phyloP scores from a whole-genome alignment of 2,888 invertebrate genomes.

The Leucophenga montana region DNA sequence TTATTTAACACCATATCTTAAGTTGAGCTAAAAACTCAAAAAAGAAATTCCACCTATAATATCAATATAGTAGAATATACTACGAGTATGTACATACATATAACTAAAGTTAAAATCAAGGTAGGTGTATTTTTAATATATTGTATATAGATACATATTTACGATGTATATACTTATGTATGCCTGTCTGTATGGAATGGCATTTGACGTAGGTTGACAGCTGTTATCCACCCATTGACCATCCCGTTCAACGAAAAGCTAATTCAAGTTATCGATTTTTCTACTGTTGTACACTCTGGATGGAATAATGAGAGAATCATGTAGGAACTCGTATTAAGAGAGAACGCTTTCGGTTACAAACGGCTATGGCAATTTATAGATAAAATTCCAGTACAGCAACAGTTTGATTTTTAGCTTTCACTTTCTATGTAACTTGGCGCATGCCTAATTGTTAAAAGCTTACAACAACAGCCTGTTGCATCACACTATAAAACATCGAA shows the following conservation, averaged over 20 bases:
- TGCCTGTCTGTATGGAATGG: not conserved
- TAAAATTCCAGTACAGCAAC: slow-evolving; percentile 47
- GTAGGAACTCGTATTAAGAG: too few species aligned
- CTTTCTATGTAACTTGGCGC: slow-evolving; percentile 46
- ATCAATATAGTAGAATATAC: too few species aligned
- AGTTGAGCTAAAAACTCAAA: too few species aligned
- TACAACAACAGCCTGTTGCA: slow-evolving; percentile 53
- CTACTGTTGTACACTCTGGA: slow-evolving; percentile 24
- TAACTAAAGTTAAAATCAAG: too few species aligned
- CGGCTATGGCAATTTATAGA: not conserved
- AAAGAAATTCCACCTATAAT: too few species aligned
- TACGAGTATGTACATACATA: too few species aligned
- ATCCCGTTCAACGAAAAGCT: slow-evolving; percentile 37
- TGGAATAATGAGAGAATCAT: too few species aligned
- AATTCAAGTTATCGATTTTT: slow-evolving; percentile 60
- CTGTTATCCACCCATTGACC: slow-evolving; percentile 54
- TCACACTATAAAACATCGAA: not conserved
- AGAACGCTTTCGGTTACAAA: slow-evolving; percentile 13
- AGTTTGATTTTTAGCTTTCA: slow-evolving; percentile 65
- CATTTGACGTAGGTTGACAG: slow-evolving; percentile 66
- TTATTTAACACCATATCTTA: too few species aligned
- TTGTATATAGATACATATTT: too few species aligned
- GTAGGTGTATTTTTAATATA: too few species aligned
- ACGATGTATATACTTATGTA: too few species aligned
- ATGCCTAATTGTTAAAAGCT: slow-evolving; percentile 33